Evolutionary conservation across 2,797 vertebrate genomes (phyloP).

Genomic region (Philypnodon macrostomus): DNA sequence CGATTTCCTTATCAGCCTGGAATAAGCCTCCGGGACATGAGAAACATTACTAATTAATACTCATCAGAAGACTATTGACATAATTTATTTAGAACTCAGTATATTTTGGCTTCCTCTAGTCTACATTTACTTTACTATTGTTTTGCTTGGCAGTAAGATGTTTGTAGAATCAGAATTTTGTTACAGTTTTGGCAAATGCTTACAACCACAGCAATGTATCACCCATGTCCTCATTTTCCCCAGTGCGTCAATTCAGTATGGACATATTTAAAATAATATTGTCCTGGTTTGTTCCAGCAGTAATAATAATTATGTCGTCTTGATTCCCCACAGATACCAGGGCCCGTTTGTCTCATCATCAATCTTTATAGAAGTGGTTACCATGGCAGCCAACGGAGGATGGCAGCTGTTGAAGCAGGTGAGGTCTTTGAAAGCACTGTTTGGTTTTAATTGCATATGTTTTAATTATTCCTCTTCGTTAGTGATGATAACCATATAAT

Average conservation of each 20-base stretch:
- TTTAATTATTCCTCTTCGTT: neutral
- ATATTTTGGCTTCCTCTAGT: constrained; percentile 24
- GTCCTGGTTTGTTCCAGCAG: constrained; percentile 10
- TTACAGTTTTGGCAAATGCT: constrained; percentile 15
- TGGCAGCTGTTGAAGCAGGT: constrained; percentile 31
- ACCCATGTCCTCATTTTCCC: constrained; percentile 8
- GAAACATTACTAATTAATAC: constrained; percentile 25
- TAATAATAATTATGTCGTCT: constrained; percentile 10
- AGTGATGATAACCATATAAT: neutral
- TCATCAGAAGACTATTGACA: constrained; percentile 30
- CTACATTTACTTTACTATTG: constrained; percentile 1
- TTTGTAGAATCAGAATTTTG: constrained; percentile 17
- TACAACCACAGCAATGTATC: constrained; percentile 2
- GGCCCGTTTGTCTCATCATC: constrained; percentile 37
- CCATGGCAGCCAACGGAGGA: constrained; percentile 36
- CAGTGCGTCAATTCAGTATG: neutral
- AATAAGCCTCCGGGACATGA: constrained; percentile 22
- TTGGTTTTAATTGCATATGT: neutral
- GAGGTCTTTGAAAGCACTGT: constrained; percentile 18
- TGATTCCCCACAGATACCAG: constrained; percentile 19
- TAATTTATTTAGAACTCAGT: constrained; percentile 18
- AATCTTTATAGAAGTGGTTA: constrained; percentile 42
- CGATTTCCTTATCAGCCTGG: constrained; percentile 46
- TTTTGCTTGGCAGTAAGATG: constrained; percentile 28
- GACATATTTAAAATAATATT: constrained; percentile 13